Evolutionary conservation across 2,113 vertebrate species (phyloP).

Genomic region (Halcyon senegalensis): DNA sequence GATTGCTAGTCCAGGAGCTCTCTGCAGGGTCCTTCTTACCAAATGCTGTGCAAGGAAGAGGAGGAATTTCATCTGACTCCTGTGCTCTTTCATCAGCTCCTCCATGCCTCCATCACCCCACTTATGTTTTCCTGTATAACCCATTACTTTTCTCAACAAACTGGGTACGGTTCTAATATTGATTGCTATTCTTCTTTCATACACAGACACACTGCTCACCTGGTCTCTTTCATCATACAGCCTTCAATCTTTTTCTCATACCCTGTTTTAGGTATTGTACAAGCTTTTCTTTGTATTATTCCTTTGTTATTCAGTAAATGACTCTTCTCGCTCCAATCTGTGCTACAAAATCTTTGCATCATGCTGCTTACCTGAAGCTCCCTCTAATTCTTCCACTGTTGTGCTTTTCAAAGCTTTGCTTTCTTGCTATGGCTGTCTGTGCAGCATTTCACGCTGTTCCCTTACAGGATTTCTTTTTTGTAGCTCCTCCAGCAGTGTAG

Average conservation of each 20-base stretch:
- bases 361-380: neutral
- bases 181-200: neutral
- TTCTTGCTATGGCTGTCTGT: neutral
- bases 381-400: neutral
- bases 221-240: neutral
- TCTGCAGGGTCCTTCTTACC: neutral
- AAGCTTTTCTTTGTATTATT: neutral
- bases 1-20: neutral
- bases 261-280: neutral
- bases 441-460: neutral
- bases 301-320: neutral
- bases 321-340: neutral
- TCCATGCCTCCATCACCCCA: neutral
- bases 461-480: neutral
- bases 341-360: neutral
- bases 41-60: neutral
- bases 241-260: neutral
- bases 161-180: neutral
- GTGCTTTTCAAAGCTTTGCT: neutral
- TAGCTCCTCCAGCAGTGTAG: neutral
- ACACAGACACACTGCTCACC: neutral
- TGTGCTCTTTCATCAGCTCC: neutral
- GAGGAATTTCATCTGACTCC: neutral
- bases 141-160: neutral
- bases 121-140: neutral